Percentiles rank a stretch among this genome's conserved stretches.
These are phyloP conservation scores for Acronicta psi DNA, from an alignment of 2,888 invertebrate species.

Conservation along the genomic window DNA sequence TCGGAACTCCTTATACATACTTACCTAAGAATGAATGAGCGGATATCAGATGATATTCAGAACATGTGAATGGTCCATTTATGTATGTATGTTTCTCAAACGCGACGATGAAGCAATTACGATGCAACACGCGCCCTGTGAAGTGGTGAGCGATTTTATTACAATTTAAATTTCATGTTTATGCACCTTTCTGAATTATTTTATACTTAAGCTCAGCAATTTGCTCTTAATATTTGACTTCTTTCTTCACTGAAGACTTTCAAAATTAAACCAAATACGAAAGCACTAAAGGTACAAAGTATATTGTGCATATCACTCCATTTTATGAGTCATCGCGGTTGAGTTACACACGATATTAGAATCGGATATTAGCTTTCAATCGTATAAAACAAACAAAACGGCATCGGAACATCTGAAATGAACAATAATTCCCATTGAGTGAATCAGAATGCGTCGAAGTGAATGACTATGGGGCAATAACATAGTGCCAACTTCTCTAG, in stretches of 20 bases:
- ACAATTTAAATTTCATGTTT: constrained; percentile 68
- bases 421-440: constrained; percentile 75
- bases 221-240: constrained; percentile 41
- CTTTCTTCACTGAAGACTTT: constrained; percentile 24
- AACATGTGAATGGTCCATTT: constrained; percentile 57
- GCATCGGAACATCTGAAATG: constrained; percentile 70
- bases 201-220: constrained; percentile 57
- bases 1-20: constrained; percentile 21
- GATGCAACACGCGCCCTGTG: constrained; percentile 68
- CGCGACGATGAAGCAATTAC: constrained; percentile 77
- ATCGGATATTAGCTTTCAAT: constrained; percentile 62
- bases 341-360: constrained; percentile 51
- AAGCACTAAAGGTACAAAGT: constrained; percentile 22
- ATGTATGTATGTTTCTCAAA: constrained; percentile 63
- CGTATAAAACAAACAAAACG: constrained; percentile 73
- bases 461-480: constrained; percentile 80
- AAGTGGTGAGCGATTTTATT: constrained; percentile 65
- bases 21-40: constrained; percentile 45
- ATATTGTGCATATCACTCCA: constrained; percentile 7
- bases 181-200: constrained; percentile 63
- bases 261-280: constrained; percentile 8
- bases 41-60: constrained; percentile 57
- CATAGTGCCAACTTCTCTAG: constrained; percentile 76
- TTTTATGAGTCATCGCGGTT: constrained; percentile 55
- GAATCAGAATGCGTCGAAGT: constrained; percentile 77